Base-by-base conservation (phyloP, 2,113 vertebrate genomes). In the Albula glossodonta region DNA sequence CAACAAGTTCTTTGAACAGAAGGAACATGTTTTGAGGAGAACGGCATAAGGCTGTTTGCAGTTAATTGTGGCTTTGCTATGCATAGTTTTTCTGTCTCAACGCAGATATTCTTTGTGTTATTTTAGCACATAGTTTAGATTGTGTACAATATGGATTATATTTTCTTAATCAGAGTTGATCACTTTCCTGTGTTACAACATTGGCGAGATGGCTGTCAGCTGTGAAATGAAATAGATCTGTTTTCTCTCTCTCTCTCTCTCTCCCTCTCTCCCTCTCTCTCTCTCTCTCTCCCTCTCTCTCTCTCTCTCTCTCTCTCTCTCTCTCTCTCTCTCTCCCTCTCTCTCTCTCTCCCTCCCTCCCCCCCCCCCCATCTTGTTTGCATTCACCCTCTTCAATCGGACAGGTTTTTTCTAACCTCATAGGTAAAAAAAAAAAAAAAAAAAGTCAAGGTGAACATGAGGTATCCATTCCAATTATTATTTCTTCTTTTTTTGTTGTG, bases 351-450 rank as follows among this genome's bases (percentile, higher is more conserved):
- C 50, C 57, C 52, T 15, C 49, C n/a, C 63, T 15, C 56, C 3
- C 57, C 12, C 53, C 13, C 4, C 31, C 0, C 53, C 77, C n/a
- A 7, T 63, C 78, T 84, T 5, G 60, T 48, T 17, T 50, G 52
- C 41, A 70, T 57, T 53, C 13, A 57, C 12, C 50, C 78, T 49
- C 25, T 80, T 57, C 12, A 50, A n/a, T 70, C 60, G 17, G 13
- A 12, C 83, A 86, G 70, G 95, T 93, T 95, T 96, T 96, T 95
- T 96, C 94, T 92, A 93, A 93, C 93, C 94, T 94, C 94, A 93
- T 91, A 94, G 95, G 93, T 94, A 94, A 94, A 63, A 41, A 41
- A 41, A 41, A 41, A 41, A 41, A 41, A 41, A 41, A 41, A 41
- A 41, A 95, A 95, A 95, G 96, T 96, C 95, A 96, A 92, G 94